Evolutionary conservation across 53 echinoderm and acorn worm species (phyloP), one percentile per base, ranked within the genome.

Genomic region (Holothuria scabra): DNA sequence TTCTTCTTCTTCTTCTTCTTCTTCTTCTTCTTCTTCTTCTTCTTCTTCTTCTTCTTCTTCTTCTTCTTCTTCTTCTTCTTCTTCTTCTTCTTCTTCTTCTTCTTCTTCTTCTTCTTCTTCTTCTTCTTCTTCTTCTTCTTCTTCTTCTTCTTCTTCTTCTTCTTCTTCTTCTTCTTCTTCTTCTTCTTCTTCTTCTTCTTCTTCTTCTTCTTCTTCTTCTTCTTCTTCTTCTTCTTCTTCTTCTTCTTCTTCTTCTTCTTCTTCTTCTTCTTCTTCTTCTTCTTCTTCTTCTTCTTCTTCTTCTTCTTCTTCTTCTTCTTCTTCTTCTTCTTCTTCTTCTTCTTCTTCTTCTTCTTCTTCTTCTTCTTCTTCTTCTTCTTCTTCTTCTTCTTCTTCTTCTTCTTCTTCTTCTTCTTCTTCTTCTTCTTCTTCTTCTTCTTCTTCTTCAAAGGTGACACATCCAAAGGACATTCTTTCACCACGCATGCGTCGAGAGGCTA

Each of bases 81-180:
- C 76, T 75, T 38, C 76, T 75, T 38, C 76, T 75, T 38, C 76
- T 75, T 38, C 76, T 75, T 38, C 76, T 75, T 38, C 76, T 75
- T 38, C 76, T 75, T 38, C 76, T 75, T 38, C 76, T 75, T 38
- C 76, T 75, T 38, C 76, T 75, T 38, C 76, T 75, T 38, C 76
- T 75, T 38, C 76, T 75, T 38, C 76, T 75, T 38, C 76, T 75
- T 38, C 76, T 75, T 38, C 76, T 75, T 38, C 76, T 75, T 38
- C 76, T 75, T 38, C 76, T 75, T 38, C 76, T 75, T 38, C 76
- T 75, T 38, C 76, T 75, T 38, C 76, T 75, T 38, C 76, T 75
- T 38, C 76, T 75, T 38, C 76, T 75, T 38, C 76, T 75, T 38
- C 76, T 75, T 38, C 76, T 75, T 38, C 76, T 75, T 38, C 76